Percentiles rank a stretch among this genome's conserved stretches.
Conservation (phyloP, 1,140 invertebrate species). For the Leptonema lineaticorne region DNA sequence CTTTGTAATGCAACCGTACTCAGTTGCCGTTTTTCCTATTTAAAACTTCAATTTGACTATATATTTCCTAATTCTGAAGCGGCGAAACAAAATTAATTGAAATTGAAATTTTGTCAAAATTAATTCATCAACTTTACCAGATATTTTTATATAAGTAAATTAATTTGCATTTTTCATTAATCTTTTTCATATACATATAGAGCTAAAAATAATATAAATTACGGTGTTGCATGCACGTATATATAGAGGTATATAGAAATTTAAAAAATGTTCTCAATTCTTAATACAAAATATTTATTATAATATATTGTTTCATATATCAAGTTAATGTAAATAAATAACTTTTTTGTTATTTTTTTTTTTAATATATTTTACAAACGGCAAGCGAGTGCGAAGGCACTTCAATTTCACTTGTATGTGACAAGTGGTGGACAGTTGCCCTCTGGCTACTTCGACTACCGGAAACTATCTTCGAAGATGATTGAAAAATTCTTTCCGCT, state of each 20-base stretch:
- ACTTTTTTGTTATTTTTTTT: neutral
- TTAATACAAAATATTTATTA: too few relatives aligned
- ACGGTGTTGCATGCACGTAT: neutral
- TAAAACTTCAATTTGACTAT: neutral
- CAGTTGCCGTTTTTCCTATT: neutral
- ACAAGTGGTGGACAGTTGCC: slow-evolving; percentile 23
- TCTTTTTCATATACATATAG: too few relatives aligned
- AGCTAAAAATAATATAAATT: too few relatives aligned
- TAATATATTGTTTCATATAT: neutral
- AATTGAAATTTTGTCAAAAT: neutral
- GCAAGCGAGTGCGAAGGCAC: neutral
- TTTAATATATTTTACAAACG: neutral
- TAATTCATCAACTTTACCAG: neutral
- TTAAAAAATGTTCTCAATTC: neutral
- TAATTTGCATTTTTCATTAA: neutral
- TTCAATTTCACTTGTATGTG: neutral
- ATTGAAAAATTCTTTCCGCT: slow-evolving; percentile 41
- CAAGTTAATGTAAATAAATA: neutral
- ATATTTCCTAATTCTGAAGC: neutral
- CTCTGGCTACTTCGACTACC: slow-evolving; percentile 13
- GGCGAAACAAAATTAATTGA: neutral
- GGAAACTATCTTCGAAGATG: slow-evolving; percentile 30
- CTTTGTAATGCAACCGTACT: neutral
- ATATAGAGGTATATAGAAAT: neutral
- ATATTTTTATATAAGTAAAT: neutral